A percentile compares a stretch with the other conserved stretches of the same genome.
Conservation (phyloP, 1,140 invertebrate genomes). For the Eulimnadia texana region DNA sequence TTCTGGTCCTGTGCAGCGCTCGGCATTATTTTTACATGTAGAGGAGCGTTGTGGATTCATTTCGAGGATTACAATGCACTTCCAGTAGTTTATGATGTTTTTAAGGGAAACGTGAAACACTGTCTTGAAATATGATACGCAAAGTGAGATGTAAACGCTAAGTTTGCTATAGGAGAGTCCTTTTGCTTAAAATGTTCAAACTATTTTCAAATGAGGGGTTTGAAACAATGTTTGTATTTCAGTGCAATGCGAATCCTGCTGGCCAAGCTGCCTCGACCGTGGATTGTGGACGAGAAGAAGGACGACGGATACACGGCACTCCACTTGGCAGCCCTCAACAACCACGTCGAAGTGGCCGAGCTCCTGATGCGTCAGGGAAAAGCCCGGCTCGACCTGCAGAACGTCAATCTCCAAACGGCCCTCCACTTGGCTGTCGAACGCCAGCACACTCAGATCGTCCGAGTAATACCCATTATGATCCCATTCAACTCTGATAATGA, state of each 20-base stretch:
- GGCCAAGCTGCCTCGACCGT: constrained; percentile 75
- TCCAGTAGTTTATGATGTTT: too few species aligned
- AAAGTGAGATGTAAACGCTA: too few species aligned
- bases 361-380: constrained; percentile 70
- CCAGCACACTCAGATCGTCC: constrained; percentile 88
- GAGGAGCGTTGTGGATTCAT: too few species aligned
- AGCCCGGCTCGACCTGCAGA: constrained; percentile 70
- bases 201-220: too few species aligned
- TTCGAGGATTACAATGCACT: too few species aligned
- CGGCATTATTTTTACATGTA: too few species aligned
- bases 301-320: constrained; percentile 94
- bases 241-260: constrained; percentile 91
- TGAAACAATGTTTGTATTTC: constrained; percentile 22
- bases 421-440: constrained; percentile 88
- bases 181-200: too few species aligned
- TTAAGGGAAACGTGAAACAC: too few species aligned
- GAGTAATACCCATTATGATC: constrained; percentile 35
- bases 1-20: too few species aligned
- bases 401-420: constrained; percentile 89
- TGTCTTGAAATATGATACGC: too few species aligned
- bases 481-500: not conserved
- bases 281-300: constrained; percentile 97
- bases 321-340: constrained; percentile 89
- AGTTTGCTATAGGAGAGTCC: too few species aligned
- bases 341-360: constrained; percentile 93